Base-by-base conservation (phyloP, 2,888 invertebrate genomes). In the Leucoptera coffeella region DNA sequence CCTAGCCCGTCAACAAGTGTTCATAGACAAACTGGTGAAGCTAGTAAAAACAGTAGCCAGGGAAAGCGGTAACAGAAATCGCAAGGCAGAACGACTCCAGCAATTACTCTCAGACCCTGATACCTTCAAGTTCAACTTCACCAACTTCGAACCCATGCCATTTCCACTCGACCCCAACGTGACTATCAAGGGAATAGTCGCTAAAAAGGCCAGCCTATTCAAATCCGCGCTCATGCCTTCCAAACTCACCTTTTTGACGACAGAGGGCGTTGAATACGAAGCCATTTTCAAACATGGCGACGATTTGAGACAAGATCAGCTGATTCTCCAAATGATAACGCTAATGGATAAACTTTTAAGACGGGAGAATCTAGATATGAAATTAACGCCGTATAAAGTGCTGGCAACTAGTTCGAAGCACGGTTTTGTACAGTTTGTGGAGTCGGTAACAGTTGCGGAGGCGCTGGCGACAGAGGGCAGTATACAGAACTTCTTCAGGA, bases 261-360 rank as follows among this genome's bases (percentile, higher is more conserved):
- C 82, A 0, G 80, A 83, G 30, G 83, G 84, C 20, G 75, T 78
- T 17, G 87, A 91, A 44, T 99, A 96, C 55, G 86, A 90, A 10
- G 89, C 95, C 0, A 96, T 99, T 33, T 97, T 97, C 55, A 99
- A 99, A 54, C 85, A 94, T 42, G 99, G 99, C 2, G 99, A 99
- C 56, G 97, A 99, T 52, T 60, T 99, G 27, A 74, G 99, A 3
- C 97, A 99, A 61, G 97, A 99, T 64, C 97, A 99, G 55, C 74
- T 99, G 2, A 91, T 99, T 32, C 64, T 99, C 24, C 97, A 99
- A 67, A 97, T 97, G 76, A 96, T 99, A 22, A 91, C 93, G 0
- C 64, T 99, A 9, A 99, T 99, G 95, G 99, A 99, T 53, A 92
- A 93, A 54, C 56, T 99, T 28, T 58, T 99, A 35, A 74, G 93